Conservation (phyloP, 1,140 invertebrate genomes). For the Anoplophora glabripennis region DNA sequence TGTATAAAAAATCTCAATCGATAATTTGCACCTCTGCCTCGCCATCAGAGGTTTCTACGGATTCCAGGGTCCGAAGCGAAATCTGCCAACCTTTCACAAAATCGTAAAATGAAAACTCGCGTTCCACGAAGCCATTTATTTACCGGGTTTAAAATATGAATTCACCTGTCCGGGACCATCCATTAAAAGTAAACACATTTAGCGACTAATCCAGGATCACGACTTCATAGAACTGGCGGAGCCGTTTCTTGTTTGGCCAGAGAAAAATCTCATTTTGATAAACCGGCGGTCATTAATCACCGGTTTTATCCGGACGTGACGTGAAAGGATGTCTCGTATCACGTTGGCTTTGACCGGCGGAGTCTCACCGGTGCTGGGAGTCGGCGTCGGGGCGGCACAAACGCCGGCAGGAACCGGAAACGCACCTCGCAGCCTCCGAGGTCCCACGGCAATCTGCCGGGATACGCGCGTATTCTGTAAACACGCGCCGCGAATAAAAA, state of each 20-base stretch:
- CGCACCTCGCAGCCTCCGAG: neutral
- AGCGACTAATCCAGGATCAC: constrained; percentile 26
- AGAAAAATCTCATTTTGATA: constrained; percentile 44
- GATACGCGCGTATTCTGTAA: too few species aligned
- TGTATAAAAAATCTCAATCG: too few species aligned
- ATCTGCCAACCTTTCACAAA: too few species aligned
- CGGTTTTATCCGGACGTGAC: constrained; percentile 42
- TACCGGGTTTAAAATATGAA: constrained; percentile 9
- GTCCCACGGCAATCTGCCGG: too few species aligned
- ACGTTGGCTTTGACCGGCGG: constrained; percentile 31
- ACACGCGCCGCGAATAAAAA: too few species aligned
- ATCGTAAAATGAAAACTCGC: too few species aligned
- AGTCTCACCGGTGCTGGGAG: constrained; percentile 29
- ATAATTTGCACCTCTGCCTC: too few species aligned
- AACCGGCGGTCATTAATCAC: constrained; percentile 42
- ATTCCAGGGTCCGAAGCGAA: too few species aligned
- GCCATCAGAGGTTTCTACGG: too few species aligned
- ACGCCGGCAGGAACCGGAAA: neutral
- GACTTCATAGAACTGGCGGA: constrained; percentile 20
- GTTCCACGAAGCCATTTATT: too few species aligned
- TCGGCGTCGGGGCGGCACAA: neutral
- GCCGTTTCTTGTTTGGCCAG: constrained; percentile 31
- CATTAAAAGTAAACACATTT: constrained; percentile 19
- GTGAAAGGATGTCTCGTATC: constrained; percentile 40
- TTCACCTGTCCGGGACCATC: constrained; percentile 18